Conservation (phyloP, 2,888 invertebrate genomes). For the Acrobasis repandana region DNA sequence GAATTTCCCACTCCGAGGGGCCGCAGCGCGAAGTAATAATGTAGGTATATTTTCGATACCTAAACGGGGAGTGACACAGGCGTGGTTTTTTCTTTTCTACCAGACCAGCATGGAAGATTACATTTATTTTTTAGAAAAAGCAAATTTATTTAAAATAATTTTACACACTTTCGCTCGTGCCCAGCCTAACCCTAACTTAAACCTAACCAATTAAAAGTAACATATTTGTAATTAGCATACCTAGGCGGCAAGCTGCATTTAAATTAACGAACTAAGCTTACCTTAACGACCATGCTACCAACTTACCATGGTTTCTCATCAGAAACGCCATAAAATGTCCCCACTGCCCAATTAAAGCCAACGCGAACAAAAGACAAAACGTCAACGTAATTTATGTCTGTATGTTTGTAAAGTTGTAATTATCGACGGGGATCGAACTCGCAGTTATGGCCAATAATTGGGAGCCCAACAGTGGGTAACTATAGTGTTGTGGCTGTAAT, state of each 20-base stretch:
- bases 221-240: neutral
- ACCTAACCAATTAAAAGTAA: neutral
- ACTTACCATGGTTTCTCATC: neutral
- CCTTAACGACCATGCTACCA: slow-evolving; percentile 46
- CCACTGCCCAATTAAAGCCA: slow-evolving; percentile 14
- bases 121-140: too few relatives aligned
- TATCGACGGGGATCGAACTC: slow-evolving; percentile 72
- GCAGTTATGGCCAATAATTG: slow-evolving; percentile 77
- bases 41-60: too few relatives aligned
- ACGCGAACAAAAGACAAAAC: slow-evolving; percentile 36
- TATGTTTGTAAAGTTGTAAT: slow-evolving; percentile 58
- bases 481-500: slow-evolving; percentile 49
- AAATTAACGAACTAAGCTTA: slow-evolving; percentile 6
- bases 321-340: slow-evolving; percentile 9
- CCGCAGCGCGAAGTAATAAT: too few relatives aligned
- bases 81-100: too few relatives aligned
- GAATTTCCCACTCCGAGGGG: too few relatives aligned
- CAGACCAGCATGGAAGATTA: too few relatives aligned
- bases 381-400: slow-evolving; percentile 41
- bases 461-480: slow-evolving; percentile 68
- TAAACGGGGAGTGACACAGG: too few relatives aligned
- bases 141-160: too few relatives aligned
- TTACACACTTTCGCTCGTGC: too few relatives aligned
- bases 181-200: too few relatives aligned
- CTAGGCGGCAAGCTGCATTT: neutral